Conservation (phyloP, 2,113 vertebrate genomes). For the Pollimyrus isidori region DNA sequence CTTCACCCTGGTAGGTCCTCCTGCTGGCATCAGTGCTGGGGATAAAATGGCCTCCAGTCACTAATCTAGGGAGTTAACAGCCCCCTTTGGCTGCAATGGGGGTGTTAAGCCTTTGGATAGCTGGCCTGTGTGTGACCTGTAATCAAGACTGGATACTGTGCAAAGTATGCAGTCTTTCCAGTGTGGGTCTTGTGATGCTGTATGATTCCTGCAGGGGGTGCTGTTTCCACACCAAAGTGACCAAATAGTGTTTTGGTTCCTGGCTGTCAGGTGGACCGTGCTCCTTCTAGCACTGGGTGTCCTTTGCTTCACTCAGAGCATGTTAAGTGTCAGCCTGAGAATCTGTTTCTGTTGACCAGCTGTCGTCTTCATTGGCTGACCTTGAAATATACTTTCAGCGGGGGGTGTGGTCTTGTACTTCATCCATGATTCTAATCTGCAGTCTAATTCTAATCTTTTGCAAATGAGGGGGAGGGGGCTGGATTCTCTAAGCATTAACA, state of each 20-base stretch:
- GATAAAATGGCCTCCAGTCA: neutral
- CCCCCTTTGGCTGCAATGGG: neutral
- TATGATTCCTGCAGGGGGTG: neutral
- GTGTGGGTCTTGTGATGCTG: neutral
- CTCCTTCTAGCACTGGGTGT: neutral
- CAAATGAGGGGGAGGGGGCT: neutral
- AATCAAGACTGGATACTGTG: neutral
- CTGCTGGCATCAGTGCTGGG: neutral
- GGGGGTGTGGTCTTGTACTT: neutral
- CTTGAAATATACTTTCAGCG: neutral
- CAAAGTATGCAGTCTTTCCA: neutral
- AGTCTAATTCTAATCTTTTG: neutral
- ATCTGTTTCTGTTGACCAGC: neutral
- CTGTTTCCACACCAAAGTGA: neutral
- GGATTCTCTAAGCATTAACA: neutral
- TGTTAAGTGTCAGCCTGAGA: neutral
- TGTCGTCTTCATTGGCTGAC: neutral
- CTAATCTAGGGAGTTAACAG: neutral
- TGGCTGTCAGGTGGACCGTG: neutral
- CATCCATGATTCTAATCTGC: neutral
- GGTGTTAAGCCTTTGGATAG: neutral
- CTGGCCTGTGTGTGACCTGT: neutral
- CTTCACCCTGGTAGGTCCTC: neutral
- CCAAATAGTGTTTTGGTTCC: neutral
- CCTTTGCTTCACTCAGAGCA: neutral